Evolutionary conservation across 2,888 invertebrate species (phyloP), one percentile per base, ranked within the genome.

Genomic region (Abrostola triplasia): DNA sequence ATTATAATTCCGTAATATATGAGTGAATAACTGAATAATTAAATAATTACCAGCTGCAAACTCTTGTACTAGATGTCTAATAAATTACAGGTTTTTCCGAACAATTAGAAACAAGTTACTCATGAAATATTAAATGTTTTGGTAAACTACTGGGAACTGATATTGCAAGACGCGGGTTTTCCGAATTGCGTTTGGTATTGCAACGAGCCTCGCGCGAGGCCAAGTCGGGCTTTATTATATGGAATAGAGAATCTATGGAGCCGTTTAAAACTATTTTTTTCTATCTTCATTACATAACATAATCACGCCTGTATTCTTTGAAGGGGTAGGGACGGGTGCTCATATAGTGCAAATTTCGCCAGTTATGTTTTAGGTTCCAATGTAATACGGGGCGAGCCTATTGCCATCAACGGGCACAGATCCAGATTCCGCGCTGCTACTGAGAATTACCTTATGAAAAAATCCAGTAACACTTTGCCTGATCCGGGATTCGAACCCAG

Each of bases 161-260:
- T 86, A 87, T 89, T 89, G 91, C 84, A 90, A 89, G 75, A 77
- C 82, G 68, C 80, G 93, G 93, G 89, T 92, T 94, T 94, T 90
- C 93, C 94, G 88, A 91, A 89, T 85, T 85, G 88, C 85, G 83
- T 79, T 55, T 70, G 61, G 85, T 88, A 88, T 89, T 93, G 91
- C 92, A 89, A 81, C 81, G 84, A 73, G 71, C 77, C 63, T 81
- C 62, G 90, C 91, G 88, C 86, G 90, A 84, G 78, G 80, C 65
- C 83, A 84, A 76, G 72, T 76, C 76, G 82, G 77, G 67, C 64
- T 80, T 79, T 65, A 57, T 66, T 77, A 70, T 64, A 71, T 64
- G 5, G 73, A 83, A 84, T 73, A 76, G 36, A 57, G 44, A 56
- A 56, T 50, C 7, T 4, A 6, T 71, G 35, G 73, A 79, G 70